Evolutionary conservation across 92 coral and sea anemone genomes (phyloP).

Genomic region (Epizoanthus scotinus): DNA sequence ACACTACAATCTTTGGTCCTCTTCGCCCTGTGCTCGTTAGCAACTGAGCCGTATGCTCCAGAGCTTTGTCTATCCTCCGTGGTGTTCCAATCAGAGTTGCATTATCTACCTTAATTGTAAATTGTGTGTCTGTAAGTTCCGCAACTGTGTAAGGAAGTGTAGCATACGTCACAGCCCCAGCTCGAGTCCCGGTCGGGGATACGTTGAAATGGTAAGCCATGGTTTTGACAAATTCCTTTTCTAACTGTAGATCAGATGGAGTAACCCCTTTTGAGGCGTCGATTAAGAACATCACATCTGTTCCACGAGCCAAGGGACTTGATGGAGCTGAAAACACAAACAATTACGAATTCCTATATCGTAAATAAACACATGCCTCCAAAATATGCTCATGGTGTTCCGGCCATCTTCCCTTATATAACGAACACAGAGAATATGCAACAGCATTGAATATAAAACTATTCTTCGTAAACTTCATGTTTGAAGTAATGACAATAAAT

Average conservation of each 20-base stretch:
- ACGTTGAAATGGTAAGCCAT: constrained; percentile 28
- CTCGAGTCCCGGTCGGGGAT: constrained; percentile 7
- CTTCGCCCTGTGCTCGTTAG: constrained; percentile 32
- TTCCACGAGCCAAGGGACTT: constrained; percentile 29
- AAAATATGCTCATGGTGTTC: too few species aligned
- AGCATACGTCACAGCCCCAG: constrained; percentile 20
- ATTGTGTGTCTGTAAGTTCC: background rate
- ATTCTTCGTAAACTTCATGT: too few species aligned
- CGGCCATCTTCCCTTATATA: too few species aligned
- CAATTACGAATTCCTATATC: too few species aligned
- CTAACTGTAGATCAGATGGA: constrained; percentile 24
- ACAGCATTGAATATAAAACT: too few species aligned
- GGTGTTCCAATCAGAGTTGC: constrained; percentile 18
- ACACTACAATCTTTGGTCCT: constrained; percentile 50
- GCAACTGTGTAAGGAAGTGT: constrained; percentile 14
- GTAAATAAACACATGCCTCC: too few species aligned
- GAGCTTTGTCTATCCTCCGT: constrained; percentile 33
- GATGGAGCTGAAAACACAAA: constrained; percentile 14
- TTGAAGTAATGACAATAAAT: too few species aligned
- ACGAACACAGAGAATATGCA: too few species aligned
- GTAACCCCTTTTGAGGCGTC: constrained; percentile 29
- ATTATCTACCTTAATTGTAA: constrained; percentile 10
- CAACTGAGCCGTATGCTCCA: constrained; percentile 22
- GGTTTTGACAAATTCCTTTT: constrained; percentile 32
- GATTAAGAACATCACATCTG: constrained; percentile 36